Evolutionary conservation across 2,113 vertebrate genomes (phyloP), one percentile per base, ranked within the genome.

Genomic region (Sprattus sprattus): DNA sequence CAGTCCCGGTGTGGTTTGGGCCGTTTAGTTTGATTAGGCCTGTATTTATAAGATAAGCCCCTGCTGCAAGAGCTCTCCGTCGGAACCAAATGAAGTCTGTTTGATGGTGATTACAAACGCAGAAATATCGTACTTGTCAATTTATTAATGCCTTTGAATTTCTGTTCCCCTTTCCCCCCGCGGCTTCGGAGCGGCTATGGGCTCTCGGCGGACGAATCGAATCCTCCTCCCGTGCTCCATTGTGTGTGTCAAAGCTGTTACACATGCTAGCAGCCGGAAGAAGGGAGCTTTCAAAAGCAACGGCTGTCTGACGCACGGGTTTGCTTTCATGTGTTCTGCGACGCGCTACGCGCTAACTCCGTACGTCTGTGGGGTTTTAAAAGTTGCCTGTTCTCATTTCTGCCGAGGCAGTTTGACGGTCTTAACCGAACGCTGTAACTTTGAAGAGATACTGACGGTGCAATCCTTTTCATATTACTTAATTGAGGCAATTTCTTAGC

Each of bases 21-120:
- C 91, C 90, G 91, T 94, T 94, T 94, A 94, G 94, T 95, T 93
- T 93, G 93, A 94, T 94, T 92, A 93, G 89, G 90, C 90, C 91
- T 92, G 92, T 92, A 89, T 92, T 92, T 93, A 94, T 91, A 93
- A 92, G 93, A 94, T 92, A 92, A 91, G 88, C 91, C 93, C 92
- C 90, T 32, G 28, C 64, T 71, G 64, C 10, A 28, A 8, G 10
- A 8, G 64, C 88, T 90, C 44, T 71, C 84, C 87, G 89, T 91
- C 87, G 88, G 89, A 84, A 87, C 91, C 86, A 86, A 92, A 91
- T 88, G 85, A 91, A 93, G 91, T 93, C 92, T 93, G 90, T 93
- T 94, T 94, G 92, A 94, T 94, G 91, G 86, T 88, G 45, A 92
- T 94, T 93, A 92, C 86, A 88, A 92, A 93, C 91, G 89, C 89